Base-by-base conservation (phyloP, 1,140 invertebrate genomes). In the Bombus superbus region DNA sequence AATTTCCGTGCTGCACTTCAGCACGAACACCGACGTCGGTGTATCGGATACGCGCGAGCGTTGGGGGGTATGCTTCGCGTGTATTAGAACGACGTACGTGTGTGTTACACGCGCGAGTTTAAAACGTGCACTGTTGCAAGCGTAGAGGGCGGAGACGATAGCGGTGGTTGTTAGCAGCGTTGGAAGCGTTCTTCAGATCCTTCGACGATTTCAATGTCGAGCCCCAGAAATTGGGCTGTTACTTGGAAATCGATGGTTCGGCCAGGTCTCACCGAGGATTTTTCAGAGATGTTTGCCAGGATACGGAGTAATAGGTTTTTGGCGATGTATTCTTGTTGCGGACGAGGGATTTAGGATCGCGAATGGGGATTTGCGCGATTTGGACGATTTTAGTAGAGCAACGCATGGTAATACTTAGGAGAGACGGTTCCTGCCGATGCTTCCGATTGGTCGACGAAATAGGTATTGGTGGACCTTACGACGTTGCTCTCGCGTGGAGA, bases 1-100 rank as follows among this genome's bases (percentile, higher is more conserved):
- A 93, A 93, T 93, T 92, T 92, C 81, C 86, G 83, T 79, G 85
- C 77, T 76, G 81, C 89, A 92, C 91, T 94, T 92, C 84, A 91
- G 90, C 91, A 93, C 92, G 89, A 92, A 90, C 59, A 62, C 85
- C 74, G 76, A 68, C 62, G 71, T 78, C 47, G 28, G 53, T 72
- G 75, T 86, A 38, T 81, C 79, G 77, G 38, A 59, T 22, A 40
- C 57, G 35, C 68, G 44, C 68, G 44, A 11, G 2, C 38, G 18
- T 28, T 8, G 13, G 38, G n/a, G 57, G 35, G 5, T 47, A 47
- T 53, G 47, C 18, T 53, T 62, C 0, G 4, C 28, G 59, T 28
- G 57, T n/a, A n/a, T 13, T 62, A 13, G 0, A 62, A 62, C 28
- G 1, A n/a, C 22, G 47, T 62, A 28, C 22, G 25, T n/a, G 8